Percentiles rank a stretch among this genome's conserved stretches.
These are phyloP conservation scores for Pogonomyrmex barbatus DNA, from an alignment of 1,140 invertebrate species.

Conservation along the genomic window DNA sequence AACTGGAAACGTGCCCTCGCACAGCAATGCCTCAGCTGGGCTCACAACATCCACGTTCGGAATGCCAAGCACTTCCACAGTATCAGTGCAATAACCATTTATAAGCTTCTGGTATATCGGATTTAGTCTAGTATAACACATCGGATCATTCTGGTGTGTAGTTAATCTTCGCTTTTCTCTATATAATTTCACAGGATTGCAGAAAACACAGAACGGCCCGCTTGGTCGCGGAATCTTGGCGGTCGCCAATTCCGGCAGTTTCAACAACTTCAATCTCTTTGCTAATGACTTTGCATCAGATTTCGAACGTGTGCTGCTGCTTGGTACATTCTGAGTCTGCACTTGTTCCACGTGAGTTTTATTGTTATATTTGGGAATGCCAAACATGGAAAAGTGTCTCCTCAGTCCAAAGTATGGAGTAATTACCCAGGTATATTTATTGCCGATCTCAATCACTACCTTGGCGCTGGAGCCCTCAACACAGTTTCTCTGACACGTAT, in stretches of 20 bases:
- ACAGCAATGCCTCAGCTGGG: constrained; percentile 84
- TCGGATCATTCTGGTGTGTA: constrained; percentile 79
- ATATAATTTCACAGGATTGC: constrained; percentile 83
- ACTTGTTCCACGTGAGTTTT: constrained; percentile 79
- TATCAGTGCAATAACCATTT: constrained; percentile 85
- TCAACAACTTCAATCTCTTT: constrained; percentile 82
- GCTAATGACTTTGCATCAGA: constrained; percentile 81
- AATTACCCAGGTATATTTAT: constrained; percentile 86
- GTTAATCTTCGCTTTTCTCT: constrained; percentile 83
- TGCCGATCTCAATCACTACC: constrained; percentile 86
- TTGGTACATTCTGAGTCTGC: constrained; percentile 76
- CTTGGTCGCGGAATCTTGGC: constrained; percentile 81
- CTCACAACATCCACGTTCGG: constrained; percentile 85
- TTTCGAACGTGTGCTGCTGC: constrained; percentile 79
- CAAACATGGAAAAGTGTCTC: constrained; percentile 85
- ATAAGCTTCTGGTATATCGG: constrained; percentile 84
- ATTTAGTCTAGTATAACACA: constrained; percentile 81
- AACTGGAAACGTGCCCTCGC: constrained; percentile 83
- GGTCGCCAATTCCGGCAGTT: constrained; percentile 80
- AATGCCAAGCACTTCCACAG: constrained; percentile 83
- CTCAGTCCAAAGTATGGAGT: constrained; percentile 83
- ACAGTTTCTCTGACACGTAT: constrained; percentile 85
- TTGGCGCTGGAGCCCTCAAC: constrained; percentile 84
- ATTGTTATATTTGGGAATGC: constrained; percentile 84
- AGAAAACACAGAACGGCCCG: constrained; percentile 85